phyloP scores from a whole-genome alignment of 2,113 vertebrate species.

The Salvator merianae region DNA sequence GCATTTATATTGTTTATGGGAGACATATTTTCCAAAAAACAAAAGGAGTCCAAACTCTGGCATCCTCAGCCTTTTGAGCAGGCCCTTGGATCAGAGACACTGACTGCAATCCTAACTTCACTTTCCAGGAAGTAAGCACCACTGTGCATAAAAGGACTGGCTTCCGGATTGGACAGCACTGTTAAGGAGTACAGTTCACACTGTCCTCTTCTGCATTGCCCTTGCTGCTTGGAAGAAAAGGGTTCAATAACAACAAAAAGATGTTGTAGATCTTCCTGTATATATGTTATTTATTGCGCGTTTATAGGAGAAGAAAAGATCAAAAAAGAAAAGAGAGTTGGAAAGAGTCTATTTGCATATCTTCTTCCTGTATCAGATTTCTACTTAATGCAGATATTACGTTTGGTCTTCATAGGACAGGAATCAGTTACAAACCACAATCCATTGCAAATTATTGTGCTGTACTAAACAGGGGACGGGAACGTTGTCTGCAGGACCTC shows the following conservation, averaged over 20 bases:
- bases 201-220: not conserved
- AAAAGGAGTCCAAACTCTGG: not conserved
- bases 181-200: too few species aligned
- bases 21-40: not conserved
- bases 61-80: not conserved
- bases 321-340: not conserved
- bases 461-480: not conserved
- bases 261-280: too few species aligned
- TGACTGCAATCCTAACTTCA: too few species aligned
- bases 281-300: too few species aligned
- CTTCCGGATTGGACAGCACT: too few species aligned
- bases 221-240: not conserved
- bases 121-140: too few species aligned
- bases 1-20: not conserved
- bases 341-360: not conserved
- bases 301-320: too few species aligned
- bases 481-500: not conserved
- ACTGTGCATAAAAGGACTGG: too few species aligned
- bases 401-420: not conserved
- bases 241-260: too few species aligned
- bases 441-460: not conserved
- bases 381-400: not conserved
- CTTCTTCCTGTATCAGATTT: not conserved
- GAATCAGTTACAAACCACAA: not conserved
- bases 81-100: not conserved